Base-by-base conservation (phyloP, 2,888 invertebrate genomes). In the Antitype chi region DNA sequence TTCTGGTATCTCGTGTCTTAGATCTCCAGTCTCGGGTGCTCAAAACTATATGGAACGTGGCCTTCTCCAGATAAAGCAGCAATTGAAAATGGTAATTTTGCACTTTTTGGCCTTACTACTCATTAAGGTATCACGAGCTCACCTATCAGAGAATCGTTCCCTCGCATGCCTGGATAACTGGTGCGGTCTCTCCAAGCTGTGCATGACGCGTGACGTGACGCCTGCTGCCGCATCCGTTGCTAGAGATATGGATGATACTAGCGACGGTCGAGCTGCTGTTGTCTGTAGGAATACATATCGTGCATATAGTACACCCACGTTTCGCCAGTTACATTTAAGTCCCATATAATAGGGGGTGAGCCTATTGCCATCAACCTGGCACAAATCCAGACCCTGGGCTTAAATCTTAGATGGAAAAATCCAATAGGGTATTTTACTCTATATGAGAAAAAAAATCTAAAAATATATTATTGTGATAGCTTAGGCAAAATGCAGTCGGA, bases 101-200 rank as follows among this genome's bases (percentile, higher is more conserved):
- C 1, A 0, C 11, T 71, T 52, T 52, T 52, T 2, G 17, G 23
- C 2, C 23, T n/a, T n/a, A n/a, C n/a, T 28, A 28, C 28, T 11
- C 20, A 62, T 23, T 32, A 43, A 28, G 13, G 13, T 49, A 49
- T 25, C 8, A 62, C 1, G 6, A 60, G 11, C 70, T 85, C 43
- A 96, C 96, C 97, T 95, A 87, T 97, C 97, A 7, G 97, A 97
- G 87, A 94, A 97, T 2, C 97, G 89, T 85, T 97, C 97, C 76
- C 96, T 82, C 0, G 97, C 94, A 83, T 96, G 95, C 1, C 97
- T 85, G 6, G 96, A 95, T 49, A 97, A 92, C 73, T 95, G 96
- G 69, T 95, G 96, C 64, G 96, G 95, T 1, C 97, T 90, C 90
- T 97, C 97, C 70, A 97, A 87, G 84, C 96, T 96, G 90, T 96